Base-by-base conservation (phyloP, 2,888 invertebrate genomes). In the Cantharis nigra region DNA sequence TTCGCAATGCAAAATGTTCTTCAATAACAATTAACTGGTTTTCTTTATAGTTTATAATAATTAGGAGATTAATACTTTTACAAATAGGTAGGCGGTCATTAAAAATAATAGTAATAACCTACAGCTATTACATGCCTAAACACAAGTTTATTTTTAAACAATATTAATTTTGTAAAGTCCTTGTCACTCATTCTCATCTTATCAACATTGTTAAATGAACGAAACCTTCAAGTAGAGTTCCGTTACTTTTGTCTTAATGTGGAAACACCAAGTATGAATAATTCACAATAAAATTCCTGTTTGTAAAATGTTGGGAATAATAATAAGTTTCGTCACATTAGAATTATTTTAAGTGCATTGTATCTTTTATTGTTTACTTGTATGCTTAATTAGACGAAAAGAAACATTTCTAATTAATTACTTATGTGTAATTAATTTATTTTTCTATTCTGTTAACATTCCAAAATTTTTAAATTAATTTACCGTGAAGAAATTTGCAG, bases 211-310 rank as follows among this genome's bases (percentile, higher is more conserved):
- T 71, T 63, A 64, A 20, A 71, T 30, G 71, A 71, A 30, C 49
- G 69, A 69, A 28, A 67, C 74, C 74, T 74, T 67, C 63, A 74
- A 9, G 65, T 14, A n/a, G 33, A 62, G 69, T 69, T 74, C 74
- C 74, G 74, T 74, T 72, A 72, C 71, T 28, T 63, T 71, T 71
- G 71, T 63, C 13, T 64, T 72, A 72, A 67, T 72, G 67, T 72
- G 49, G 64, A 67, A 72, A 65, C 33, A 33, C 18, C 9, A 20
- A 23, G 33, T 67, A 73, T 73, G 74, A 74, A 74, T 74, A 74
- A 74, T 74, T 69, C 67, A 74, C 69, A 69, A 63, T 74, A 26
- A 63, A 69, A 74, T 69, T 74, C 74, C 16, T 69, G 28, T 69
- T 18, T n/a, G 9, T 74, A 74, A 49, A 69, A 69, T 63, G 62